phyloP scores from a whole-genome alignment of 2,113 vertebrate species.

The Tachuris rubrigastra region DNA sequence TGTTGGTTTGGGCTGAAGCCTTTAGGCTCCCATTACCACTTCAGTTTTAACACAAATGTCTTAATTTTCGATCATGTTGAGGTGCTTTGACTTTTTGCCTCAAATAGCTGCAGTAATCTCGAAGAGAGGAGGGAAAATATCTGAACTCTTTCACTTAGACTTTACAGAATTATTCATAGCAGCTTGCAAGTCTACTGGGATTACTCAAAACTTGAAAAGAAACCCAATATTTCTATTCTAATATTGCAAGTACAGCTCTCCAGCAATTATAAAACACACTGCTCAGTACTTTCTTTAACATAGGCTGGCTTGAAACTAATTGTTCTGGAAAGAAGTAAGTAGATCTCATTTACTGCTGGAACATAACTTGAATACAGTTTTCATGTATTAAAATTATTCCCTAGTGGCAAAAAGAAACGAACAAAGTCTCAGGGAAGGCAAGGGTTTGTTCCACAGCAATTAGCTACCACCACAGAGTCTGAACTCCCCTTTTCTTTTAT shows the following conservation, averaged over 20 bases:
- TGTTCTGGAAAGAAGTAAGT: background rate
- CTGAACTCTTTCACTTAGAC: background rate
- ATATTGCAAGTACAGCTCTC: background rate
- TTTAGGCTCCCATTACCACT: background rate
- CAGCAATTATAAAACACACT: conserved; percentile 20
- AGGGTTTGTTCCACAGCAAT: conserved; percentile 17
- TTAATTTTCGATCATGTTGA: background rate
- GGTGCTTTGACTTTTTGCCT: conserved; percentile 4
- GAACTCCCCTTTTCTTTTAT: background rate
- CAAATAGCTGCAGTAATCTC: background rate
- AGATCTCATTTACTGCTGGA: conserved; percentile 28
- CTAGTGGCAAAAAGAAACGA: background rate
- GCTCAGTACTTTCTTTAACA: background rate
- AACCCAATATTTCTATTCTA: conserved; percentile 16
- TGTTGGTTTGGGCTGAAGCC: background rate
- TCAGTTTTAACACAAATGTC: background rate
- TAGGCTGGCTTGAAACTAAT: conserved; percentile 48
- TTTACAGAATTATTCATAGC: conserved; percentile 1
- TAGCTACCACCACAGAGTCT: background rate
- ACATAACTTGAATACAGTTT: conserved; percentile 1
- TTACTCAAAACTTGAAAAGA: conserved; percentile 28
- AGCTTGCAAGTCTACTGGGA: background rate
- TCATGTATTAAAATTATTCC: conserved; percentile 28
- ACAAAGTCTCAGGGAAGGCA: background rate
- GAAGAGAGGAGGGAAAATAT: background rate